Conservation (phyloP, 2,797 vertebrate genomes). For the Leptoclinus maculatus region DNA sequence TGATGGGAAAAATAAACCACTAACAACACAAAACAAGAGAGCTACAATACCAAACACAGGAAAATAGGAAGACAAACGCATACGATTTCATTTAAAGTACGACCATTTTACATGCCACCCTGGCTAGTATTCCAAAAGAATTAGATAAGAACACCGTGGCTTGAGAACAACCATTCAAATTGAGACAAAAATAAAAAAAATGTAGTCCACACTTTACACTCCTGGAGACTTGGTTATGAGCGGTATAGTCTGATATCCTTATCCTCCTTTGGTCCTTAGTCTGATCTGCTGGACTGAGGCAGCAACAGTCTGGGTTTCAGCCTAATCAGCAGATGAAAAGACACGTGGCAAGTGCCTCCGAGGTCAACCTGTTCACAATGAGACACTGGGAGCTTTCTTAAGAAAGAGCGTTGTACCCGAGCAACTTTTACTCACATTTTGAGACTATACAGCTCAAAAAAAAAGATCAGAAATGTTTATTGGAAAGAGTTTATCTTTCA, state of each 20-base stretch:
- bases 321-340: conserved; percentile 51
- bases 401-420: background rate
- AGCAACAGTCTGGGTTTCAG: conserved; percentile 27
- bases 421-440: background rate
- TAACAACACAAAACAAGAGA: conserved; percentile 8
- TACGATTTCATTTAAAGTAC: background rate
- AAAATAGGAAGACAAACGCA: background rate
- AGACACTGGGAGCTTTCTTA: background rate
- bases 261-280: conserved; percentile 36
- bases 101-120: background rate
- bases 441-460: background rate
- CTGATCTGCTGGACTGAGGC: conserved; percentile 38
- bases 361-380: conserved; percentile 24
- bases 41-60: background rate
- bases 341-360: conserved; percentile 22
- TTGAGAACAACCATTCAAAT: background rate
- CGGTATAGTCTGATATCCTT: conserved; percentile 18
- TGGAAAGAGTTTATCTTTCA: background rate
- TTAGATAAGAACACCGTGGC: conserved; percentile 4
- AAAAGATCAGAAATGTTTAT: background rate
- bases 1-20: conserved; percentile 22
- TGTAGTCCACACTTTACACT: conserved; percentile 12
- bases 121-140: background rate
- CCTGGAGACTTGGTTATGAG: background rate
- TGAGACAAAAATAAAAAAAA: conserved; percentile 8